phyloP scores from a whole-genome alignment of 2,888 invertebrate species.

The Podabrus alpinus region DNA sequence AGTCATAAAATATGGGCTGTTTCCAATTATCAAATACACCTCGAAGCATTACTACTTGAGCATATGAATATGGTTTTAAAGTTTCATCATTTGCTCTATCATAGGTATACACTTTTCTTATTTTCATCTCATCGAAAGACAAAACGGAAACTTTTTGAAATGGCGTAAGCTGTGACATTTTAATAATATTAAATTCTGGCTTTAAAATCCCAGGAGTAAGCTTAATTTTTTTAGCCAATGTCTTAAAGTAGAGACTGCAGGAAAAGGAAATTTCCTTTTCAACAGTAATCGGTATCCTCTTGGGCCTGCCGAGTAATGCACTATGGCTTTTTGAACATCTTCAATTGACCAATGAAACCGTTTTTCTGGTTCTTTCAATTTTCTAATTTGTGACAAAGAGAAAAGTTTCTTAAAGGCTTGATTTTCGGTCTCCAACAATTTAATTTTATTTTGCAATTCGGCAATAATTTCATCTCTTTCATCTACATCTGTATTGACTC shows the following conservation, averaged over 20 bases:
- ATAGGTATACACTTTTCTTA: slow-evolving; percentile 13
- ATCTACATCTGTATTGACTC: slow-evolving; percentile 11
- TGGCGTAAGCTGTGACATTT: too few relatives aligned
- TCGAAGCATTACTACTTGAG: too few relatives aligned
- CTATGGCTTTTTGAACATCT: slow-evolving; percentile 32
- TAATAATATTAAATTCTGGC: slow-evolving; percentile 6
- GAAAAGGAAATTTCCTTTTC: slow-evolving; percentile 33
- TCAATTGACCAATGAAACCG: slow-evolving; percentile 17
- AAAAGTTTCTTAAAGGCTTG: too few relatives aligned
- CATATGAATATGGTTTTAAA: not conserved
- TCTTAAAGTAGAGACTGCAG: slow-evolving; percentile 29
- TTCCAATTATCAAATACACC: too few relatives aligned
- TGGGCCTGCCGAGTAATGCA: slow-evolving; percentile 28
- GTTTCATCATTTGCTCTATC: too few relatives aligned
- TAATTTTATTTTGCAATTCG: slow-evolving; percentile 9
- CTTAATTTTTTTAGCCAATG: slow-evolving; percentile 31
- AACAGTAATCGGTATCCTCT: slow-evolving; percentile 28
- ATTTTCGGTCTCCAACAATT: too few relatives aligned
- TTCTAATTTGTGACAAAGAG: too few relatives aligned
- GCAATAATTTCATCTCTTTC: slow-evolving; percentile 7
- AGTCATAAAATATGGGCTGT: too few relatives aligned
- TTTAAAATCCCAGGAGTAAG: slow-evolving; percentile 21
- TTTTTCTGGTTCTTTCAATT: too few relatives aligned
- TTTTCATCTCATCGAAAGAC: too few relatives aligned
- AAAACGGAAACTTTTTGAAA: too few relatives aligned